Evolutionary conservation across 2,888 invertebrate genomes (phyloP).

Genomic region (Drosophila lacicola): DNA sequence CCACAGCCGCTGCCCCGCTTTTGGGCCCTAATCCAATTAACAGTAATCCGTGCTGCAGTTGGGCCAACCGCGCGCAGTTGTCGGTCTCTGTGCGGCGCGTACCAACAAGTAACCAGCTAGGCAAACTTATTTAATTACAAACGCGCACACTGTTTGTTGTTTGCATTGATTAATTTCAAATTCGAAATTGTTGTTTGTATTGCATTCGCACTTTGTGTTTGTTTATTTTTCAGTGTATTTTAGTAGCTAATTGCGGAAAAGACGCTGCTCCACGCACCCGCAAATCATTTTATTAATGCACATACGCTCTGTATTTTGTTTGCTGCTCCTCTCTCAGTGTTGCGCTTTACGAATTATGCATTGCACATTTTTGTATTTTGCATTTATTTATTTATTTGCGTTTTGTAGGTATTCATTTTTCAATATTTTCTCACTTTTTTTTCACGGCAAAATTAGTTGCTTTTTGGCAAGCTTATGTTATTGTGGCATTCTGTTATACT

Average conservation of each 20-base stretch:
- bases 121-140: conserved; percentile 15
- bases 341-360: conserved; percentile 10
- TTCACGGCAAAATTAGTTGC: conserved; percentile 51
- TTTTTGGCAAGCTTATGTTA: conserved; percentile 40
- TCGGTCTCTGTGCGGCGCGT: not conserved
- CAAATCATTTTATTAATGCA: conserved; percentile 1
- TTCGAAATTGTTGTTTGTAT: conserved; percentile 28
- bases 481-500: conserved; percentile 45
- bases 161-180: conserved; percentile 10
- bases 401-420: conserved; percentile 53
- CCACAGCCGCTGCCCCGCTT: not conserved
- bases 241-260: conserved; percentile 20
- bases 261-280: conserved; percentile 10
- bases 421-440: conserved; percentile 36
- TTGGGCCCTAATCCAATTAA: conserved; percentile 19
- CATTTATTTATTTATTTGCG: conserved; percentile 47
- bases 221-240: conserved; percentile 45
- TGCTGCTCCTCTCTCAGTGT: not conserved
- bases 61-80: not conserved
- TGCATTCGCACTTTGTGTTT: conserved; percentile 39
- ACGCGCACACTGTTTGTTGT: conserved; percentile 3
- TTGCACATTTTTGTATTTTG: conserved; percentile 23
- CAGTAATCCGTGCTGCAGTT: conserved; percentile 1
- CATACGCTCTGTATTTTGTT: conserved; percentile 9
- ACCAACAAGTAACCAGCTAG: too few relatives aligned